Conservation (phyloP, 2,797 vertebrate genomes). For the Chanos chanos region DNA sequence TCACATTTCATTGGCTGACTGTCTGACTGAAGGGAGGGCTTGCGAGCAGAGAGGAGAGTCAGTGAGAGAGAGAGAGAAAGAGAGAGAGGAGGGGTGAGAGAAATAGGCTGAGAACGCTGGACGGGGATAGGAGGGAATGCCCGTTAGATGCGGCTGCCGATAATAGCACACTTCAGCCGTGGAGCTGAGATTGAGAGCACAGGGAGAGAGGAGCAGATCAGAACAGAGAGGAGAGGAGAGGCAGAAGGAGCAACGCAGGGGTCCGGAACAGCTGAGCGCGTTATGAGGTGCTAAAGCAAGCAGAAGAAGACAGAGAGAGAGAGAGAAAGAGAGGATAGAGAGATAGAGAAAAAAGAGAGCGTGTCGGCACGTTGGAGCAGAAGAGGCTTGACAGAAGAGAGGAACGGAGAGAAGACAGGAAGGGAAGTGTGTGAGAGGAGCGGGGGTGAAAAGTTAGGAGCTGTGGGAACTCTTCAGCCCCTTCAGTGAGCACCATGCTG, state of each 20-base stretch:
- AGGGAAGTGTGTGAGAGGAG: neutral
- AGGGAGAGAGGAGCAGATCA: conserved; percentile 49
- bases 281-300: neutral
- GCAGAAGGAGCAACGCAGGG: conserved; percentile 31
- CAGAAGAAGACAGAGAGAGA: conserved; percentile 15
- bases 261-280: conserved; percentile 26
- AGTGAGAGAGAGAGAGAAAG: conserved; percentile 44
- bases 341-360: neutral
- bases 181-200: conserved; percentile 60
- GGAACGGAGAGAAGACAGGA: neutral
- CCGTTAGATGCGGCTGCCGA: conserved; percentile 80
- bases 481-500: conserved; percentile 23
- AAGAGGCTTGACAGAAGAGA: too few species aligned
- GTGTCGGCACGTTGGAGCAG: too few species aligned
- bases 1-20: conserved; percentile 77
- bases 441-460: conserved; percentile 59
- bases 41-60: conserved; percentile 33
- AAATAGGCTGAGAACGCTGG: conserved; percentile 61
- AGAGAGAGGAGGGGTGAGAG: conserved; percentile 46
- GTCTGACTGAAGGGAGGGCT: conserved; percentile 68
- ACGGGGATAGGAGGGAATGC: conserved; percentile 78
- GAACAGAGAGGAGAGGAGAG: conserved; percentile 14
- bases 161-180: conserved; percentile 73
- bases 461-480: conserved; percentile 29
- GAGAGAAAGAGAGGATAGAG: conserved; percentile 1